Evolutionary conservation across 2,797 vertebrate species (phyloP), one percentile per base, ranked within the genome.

Genomic region (Limosa lapponica): DNA sequence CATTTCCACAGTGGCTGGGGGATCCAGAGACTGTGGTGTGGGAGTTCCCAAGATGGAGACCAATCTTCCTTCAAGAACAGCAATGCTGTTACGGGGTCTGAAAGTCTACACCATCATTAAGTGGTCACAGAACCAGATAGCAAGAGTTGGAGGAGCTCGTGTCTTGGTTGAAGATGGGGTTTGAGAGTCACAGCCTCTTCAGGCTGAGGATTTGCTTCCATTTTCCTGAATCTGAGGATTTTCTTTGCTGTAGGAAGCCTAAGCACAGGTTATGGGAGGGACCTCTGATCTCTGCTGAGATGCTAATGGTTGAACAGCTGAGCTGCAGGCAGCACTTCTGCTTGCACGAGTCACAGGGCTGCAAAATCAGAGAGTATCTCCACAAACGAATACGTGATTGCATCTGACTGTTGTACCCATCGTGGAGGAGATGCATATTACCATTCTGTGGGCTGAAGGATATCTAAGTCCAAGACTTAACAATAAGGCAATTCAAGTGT

Each of bases 401-500:
- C 34, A 22, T 78, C 80, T 24, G 59, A 59, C 24, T 58, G 34
- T 25, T 37, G n/a, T 18, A 36, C 37, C 25, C 14, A 13, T 34
- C 0, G 0, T 30, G 52, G 25, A 90, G 28, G 37, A 74, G 52
- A 2, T 72, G 49, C 23, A 4, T n/a, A 28, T n/a, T 78, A 30
- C 49, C 30, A 3, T 86, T 78, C 52, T 19, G 32, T 25, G 28
- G 52, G 28, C 28, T 81, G 37, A 77, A 67, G 14, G 25, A 11
- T 48, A 30, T 37, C 41, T 25, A 58, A 66, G n/a, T 32, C 39
- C 37, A 70, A 64, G 59, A 37, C 27, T 32, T 24, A 64, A 79
- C 14, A 34, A 24, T 39, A 49, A 41, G 3, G 3, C 9, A 67
- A 34, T 57, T 55, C 32, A 65, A 54, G 20, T 20, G 11, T 28